These are phyloP conservation scores for Tipula helvola DNA, from an alignment of 2,888 invertebrate species.

Conservation along the genomic window DNA sequence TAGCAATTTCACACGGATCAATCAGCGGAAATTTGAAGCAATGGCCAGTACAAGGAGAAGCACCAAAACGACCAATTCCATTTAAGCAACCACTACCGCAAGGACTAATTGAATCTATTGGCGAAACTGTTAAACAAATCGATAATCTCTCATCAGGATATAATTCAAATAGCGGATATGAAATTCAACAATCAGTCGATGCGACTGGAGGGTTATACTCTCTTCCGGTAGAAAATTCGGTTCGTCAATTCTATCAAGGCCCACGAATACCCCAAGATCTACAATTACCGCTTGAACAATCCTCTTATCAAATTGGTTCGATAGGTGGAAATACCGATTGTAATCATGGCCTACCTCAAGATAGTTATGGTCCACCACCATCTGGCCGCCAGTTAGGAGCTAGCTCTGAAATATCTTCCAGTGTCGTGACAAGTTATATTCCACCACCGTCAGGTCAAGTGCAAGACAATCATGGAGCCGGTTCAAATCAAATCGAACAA, in stretches of 20 bases:
- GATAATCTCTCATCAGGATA: slow-evolving; percentile 35
- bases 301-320: background rate
- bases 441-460: slow-evolving; percentile 24
- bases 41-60: slow-evolving; percentile 22
- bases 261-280: slow-evolving; percentile 20
- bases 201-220: slow-evolving; percentile 28
- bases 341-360: slow-evolving; percentile 27
- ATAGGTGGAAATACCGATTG: slow-evolving; percentile 21
- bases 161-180: slow-evolving; percentile 27
- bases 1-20: slow-evolving; percentile 27
- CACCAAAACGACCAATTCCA: slow-evolving; percentile 46
- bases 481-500: slow-evolving; percentile 18
- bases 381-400: slow-evolving; percentile 22
- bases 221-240: slow-evolving; percentile 20
- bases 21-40: slow-evolving; percentile 26
- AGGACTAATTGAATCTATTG: slow-evolving; percentile 53
- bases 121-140: slow-evolving; percentile 47
- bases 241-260: slow-evolving; percentile 25
- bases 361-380: slow-evolving; percentile 20
- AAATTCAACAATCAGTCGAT: slow-evolving; percentile 36
- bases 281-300: slow-evolving; percentile 7
- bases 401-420: background rate
- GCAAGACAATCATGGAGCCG: slow-evolving; percentile 22
- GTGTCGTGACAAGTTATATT: slow-evolving; percentile 17
- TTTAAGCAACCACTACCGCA: slow-evolving; percentile 63